These are phyloP conservation scores for Panagrolaimus sp. DNA, from an alignment of 1,140 invertebrate species.

Conservation along the genomic window DNA sequence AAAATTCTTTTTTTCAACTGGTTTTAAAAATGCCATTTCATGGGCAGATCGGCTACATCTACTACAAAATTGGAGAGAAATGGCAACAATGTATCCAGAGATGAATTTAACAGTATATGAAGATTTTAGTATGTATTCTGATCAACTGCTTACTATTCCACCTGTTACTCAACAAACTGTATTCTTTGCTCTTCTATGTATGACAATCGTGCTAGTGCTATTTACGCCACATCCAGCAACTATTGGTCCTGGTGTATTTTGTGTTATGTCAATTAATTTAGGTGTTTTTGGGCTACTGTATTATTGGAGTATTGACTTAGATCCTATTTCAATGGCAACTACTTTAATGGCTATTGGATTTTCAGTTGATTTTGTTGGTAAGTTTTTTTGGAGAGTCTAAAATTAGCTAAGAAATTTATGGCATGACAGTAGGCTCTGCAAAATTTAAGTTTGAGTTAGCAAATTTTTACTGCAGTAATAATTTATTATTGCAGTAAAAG, in stretches of 20 bases:
- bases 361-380: slow-evolving; percentile 60
- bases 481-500: too few species aligned
- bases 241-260: slow-evolving; percentile 57
- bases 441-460: too few species aligned
- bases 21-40: slow-evolving; percentile 54
- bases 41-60: slow-evolving; percentile 52
- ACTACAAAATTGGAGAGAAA: slow-evolving; percentile 50
- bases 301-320: slow-evolving; percentile 59
- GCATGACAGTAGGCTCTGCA: too few species aligned
- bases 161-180: slow-evolving; percentile 60
- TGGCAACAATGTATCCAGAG: slow-evolving; percentile 49
- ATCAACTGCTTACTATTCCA: slow-evolving; percentile 59
- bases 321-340: slow-evolving; percentile 63
- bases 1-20: slow-evolving; percentile 58
- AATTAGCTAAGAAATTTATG: too few species aligned
- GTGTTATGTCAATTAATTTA: slow-evolving; percentile 59
- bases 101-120: slow-evolving; percentile 56
- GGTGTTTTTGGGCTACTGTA: slow-evolving; percentile 60
- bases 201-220: slow-evolving; percentile 59
- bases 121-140: slow-evolving; percentile 57
- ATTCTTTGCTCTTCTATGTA: slow-evolving; percentile 59
- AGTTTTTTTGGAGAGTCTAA: too few species aligned
- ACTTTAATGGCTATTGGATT: slow-evolving; percentile 62
- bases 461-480: too few species aligned
- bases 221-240: slow-evolving; percentile 60